These are phyloP conservation scores for Cottoperca gobio DNA, from an alignment of 2,797 vertebrate genomes.

Conservation along the genomic window DNA sequence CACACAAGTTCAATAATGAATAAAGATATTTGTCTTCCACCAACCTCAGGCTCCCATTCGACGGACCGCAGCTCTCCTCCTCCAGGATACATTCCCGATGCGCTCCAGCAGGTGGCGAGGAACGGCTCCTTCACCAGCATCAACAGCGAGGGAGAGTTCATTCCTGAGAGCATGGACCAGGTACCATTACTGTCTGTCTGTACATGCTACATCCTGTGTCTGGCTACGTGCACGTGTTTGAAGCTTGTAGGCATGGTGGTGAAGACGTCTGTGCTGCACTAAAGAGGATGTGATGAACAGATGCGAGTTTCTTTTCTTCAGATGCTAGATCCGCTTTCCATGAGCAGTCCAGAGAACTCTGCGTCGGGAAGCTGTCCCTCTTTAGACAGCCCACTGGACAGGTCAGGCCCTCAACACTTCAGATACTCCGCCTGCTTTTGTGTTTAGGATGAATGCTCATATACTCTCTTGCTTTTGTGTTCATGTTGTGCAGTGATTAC, in stretches of 20 bases:
- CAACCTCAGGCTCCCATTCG: slow-evolving; percentile 86
- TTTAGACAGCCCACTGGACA: slow-evolving; percentile 97
- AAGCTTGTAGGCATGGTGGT: background rate
- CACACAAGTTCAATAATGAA: background rate
- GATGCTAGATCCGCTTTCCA: slow-evolving; percentile 98
- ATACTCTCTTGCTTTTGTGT: background rate
- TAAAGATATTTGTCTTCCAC: background rate
- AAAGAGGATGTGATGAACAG: background rate
- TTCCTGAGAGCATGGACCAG: slow-evolving; percentile 99
- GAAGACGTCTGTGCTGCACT: background rate
- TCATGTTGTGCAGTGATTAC: slow-evolving; percentile 86
- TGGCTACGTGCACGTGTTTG: background rate
- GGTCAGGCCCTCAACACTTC: slow-evolving; percentile 78
- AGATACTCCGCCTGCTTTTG: background rate
- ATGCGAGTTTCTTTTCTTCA: slow-evolving; percentile 57
- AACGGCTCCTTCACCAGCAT: slow-evolving; percentile 99
- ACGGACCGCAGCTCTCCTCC: slow-evolving; percentile 97
- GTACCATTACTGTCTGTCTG: slow-evolving; percentile 76
- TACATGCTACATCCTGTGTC: background rate
- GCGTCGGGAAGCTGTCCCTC: slow-evolving; percentile 98
- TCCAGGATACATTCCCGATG: slow-evolving; percentile 98
- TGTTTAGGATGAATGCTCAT: background rate
- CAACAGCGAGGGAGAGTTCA: slow-evolving; percentile 99
- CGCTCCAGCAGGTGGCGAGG: slow-evolving; percentile 94
- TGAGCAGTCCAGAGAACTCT: slow-evolving; percentile 99